Evolutionary conservation across 2,888 invertebrate genomes (phyloP).

Genomic region (Asteroscopus sphinx): DNA sequence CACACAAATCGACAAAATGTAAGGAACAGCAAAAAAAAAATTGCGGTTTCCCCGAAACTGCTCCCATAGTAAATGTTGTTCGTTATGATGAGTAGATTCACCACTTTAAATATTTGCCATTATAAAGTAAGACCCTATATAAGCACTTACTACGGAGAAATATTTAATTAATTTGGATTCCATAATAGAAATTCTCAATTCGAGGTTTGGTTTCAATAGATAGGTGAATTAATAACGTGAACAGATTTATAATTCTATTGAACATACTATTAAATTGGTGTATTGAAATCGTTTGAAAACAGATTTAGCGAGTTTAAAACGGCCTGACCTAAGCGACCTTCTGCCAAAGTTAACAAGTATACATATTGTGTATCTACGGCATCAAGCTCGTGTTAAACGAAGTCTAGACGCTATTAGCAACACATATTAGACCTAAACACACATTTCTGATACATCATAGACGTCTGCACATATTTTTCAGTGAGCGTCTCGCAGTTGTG

Average conservation of each 20-base stretch:
- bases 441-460: conserved; percentile 55
- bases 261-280: conserved; percentile 20
- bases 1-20: no score
- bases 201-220: background rate
- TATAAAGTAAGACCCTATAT: no score
- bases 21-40: no score
- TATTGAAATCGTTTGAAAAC: conserved; percentile 35
- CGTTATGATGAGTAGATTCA: no score
- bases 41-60: no score
- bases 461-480: conserved; percentile 55
- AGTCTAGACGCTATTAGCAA: conserved; percentile 72
- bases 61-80: no score
- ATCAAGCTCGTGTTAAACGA: conserved; percentile 63
- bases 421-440: conserved; percentile 60
- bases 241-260: conserved; percentile 9
- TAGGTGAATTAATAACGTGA: conserved; percentile 17
- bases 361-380: conserved; percentile 52
- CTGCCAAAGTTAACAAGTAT: conserved; percentile 53
- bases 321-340: conserved; percentile 54
- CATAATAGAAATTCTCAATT: background rate
- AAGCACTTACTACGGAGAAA: no score
- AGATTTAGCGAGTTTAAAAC: conserved; percentile 40
- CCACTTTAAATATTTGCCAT: no score
- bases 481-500: conserved; percentile 8
- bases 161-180: background rate